Conservation (phyloP, 2,888 invertebrate species). For the Cinara cedri region DNA sequence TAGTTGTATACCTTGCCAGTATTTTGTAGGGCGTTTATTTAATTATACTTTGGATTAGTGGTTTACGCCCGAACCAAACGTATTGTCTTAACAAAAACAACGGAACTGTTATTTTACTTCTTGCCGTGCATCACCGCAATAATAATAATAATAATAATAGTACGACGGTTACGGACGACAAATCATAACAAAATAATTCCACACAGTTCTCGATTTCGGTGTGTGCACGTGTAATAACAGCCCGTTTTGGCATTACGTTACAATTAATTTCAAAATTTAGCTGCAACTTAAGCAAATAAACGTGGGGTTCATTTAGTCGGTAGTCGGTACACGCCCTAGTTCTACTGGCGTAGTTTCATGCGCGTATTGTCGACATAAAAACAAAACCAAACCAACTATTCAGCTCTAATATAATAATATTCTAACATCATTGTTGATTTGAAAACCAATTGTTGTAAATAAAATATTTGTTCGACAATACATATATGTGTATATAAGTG, state of each 20-base stretch:
- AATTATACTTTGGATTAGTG: background rate
- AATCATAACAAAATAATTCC: slow-evolving; percentile 5
- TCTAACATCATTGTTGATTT: too few species aligned
- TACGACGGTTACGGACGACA: background rate
- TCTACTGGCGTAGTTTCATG: too few species aligned
- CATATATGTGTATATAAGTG: too few species aligned
- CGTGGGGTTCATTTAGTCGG: too few species aligned
- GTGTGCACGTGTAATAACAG: background rate
- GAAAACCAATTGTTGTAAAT: too few species aligned
- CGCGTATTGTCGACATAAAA: too few species aligned
- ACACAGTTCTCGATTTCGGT: background rate
- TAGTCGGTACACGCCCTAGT: too few species aligned
- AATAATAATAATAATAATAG: background rate
- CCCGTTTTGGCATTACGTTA: background rate
- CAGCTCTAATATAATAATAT: too few species aligned
- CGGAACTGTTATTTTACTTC: slow-evolving; percentile 9
- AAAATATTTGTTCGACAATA: too few species aligned
- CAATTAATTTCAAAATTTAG: background rate
- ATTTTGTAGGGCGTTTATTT: background rate
- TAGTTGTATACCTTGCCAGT: background rate
- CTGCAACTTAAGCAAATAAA: background rate
- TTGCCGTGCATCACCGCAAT: background rate
- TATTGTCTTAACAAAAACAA: slow-evolving; percentile 10
- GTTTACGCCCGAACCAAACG: background rate
- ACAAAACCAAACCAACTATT: too few species aligned